Evolutionary conservation across 2,797 vertebrate genomes (phyloP).

Genomic region (Dipus sagitta): DNA sequence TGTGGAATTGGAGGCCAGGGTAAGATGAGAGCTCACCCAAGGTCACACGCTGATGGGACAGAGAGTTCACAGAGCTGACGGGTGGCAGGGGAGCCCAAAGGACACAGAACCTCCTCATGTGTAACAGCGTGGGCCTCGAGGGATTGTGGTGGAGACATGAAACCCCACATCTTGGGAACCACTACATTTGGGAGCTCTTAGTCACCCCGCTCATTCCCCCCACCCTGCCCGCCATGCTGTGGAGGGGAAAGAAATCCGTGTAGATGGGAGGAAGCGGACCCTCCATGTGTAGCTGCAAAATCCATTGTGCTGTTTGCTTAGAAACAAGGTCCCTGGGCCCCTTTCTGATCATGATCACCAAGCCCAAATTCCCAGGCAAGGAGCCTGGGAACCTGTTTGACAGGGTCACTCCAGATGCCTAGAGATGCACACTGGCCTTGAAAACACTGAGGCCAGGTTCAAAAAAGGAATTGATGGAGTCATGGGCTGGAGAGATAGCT

Average conservation of each 20-base stretch:
- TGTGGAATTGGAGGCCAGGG: not conserved
- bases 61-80: not conserved
- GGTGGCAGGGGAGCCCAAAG: not conserved
- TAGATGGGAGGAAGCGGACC: no score
- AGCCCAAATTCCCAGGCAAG: not conserved
- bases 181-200: not conserved
- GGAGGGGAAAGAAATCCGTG: not conserved
- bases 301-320: not conserved
- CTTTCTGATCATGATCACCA: fast-evolving
- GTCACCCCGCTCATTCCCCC: not conserved
- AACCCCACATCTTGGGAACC: not conserved
- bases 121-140: fast-evolving
- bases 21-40: not conserved
- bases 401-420: fast-evolving
- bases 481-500: no score
- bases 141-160: not conserved
- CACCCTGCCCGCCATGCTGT: fast-evolving
- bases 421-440: not conserved
- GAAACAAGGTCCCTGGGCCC: not conserved
- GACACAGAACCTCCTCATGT: not conserved
- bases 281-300: not conserved
- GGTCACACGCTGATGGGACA: not conserved
- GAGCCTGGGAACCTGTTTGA: not conserved
- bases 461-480: not conserved
- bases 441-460: not conserved